Evolutionary conservation across 2,797 vertebrate genomes (phyloP).

Genomic region (Labeo calbasu): DNA sequence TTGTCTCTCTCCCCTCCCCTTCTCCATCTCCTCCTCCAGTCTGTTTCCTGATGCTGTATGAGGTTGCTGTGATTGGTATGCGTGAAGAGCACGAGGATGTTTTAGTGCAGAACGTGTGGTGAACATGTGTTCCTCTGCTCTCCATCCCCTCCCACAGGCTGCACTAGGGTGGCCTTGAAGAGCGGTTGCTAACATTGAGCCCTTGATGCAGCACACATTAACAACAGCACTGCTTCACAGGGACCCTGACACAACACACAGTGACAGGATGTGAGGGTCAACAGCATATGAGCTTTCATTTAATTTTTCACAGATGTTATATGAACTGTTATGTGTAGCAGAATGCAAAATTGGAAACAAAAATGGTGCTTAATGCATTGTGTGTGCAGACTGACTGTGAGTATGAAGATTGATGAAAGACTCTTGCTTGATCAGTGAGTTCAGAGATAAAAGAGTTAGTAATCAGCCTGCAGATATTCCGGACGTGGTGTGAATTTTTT

Average conservation of each 20-base stretch:
- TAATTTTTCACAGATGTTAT: neutral
- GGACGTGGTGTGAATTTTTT: slow-evolving; percentile 17
- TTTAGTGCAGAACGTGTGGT: slow-evolving; percentile 36
- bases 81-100: slow-evolving; percentile 30
- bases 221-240: neutral
- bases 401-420: neutral
- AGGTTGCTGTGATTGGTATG: slow-evolving; percentile 27
- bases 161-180: slow-evolving; percentile 17
- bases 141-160: slow-evolving; percentile 18
- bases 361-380: neutral
- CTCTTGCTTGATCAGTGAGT: neutral
- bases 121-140: slow-evolving; percentile 35
- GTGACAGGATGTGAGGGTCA: slow-evolving; percentile 21
- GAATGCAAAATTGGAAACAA: neutral
- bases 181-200: neutral
- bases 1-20: neutral
- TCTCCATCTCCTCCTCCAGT: neutral
- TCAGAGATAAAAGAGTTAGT: neutral
- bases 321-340: neutral
- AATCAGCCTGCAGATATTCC: slow-evolving; percentile 12
- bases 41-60: neutral
- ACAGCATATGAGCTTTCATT: neutral
- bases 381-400: neutral
- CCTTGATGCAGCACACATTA: slow-evolving; percentile 4
- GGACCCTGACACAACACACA: neutral